Evolutionary conservation across 2,888 invertebrate species (phyloP), one percentile per base, ranked within the genome.

Genomic region (Heliconius aoede): DNA sequence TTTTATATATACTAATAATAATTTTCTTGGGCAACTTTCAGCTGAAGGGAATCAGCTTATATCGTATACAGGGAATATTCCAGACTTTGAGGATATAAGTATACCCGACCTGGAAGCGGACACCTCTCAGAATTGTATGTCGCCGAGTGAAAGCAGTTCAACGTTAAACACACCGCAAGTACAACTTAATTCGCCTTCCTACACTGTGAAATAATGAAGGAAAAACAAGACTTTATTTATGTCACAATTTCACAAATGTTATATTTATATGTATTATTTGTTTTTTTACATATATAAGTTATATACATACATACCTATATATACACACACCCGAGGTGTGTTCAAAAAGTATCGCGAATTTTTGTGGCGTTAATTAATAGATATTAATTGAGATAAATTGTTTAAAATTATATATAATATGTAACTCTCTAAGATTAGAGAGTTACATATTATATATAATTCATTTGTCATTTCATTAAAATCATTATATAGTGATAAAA

Each of bases 1-100:
- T 46, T 32, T 62, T 28, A 36, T 30, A 64, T 76, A 69, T 51
- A 81, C 73, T 79, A 80, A 78, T 73, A n/a, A 73, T 62, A 77
- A 78, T 76, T 82, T 83, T 82, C 82, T 85, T 84, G 83, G 84
- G 83, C 83, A 82, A 84, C 83, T 94, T 94, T 94, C 94, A 94
- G 93, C 92, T 91, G 94, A 95, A 88, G 91, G 90, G 87, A 94
- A 92, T 92, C 94, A 95, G 91, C 89, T 95, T 87, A 95, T 95
- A 82, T 95, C 95, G 88, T 95, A 95, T 91, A 92, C 94, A 91
- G 94, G 93, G 83, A 92, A 90, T 92, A 90, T 93, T 89, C 94
- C 95, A 89, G 94, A 94, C 91, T 93, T 95, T 89, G 94, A 92
- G 85, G 94, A 93, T 85, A 93, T 95, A 84, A 88, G 83, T 83